These are phyloP conservation scores for Camponotus floridanus DNA, from an alignment of 1,140 invertebrate species.

Conservation along the genomic window DNA sequence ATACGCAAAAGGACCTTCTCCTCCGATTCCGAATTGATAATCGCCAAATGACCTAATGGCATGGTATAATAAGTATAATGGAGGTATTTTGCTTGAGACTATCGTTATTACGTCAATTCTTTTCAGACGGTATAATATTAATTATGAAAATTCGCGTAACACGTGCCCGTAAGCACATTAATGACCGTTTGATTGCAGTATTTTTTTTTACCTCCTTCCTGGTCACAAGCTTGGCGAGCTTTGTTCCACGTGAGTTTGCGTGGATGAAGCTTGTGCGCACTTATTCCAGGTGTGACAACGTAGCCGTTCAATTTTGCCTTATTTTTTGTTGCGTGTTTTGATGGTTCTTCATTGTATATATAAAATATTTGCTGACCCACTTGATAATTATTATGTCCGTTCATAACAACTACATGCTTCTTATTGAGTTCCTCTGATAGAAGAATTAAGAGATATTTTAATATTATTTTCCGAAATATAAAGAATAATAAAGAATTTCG, in stretches of 20 bases:
- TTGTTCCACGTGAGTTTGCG: constrained; percentile 42
- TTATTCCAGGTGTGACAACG: background rate
- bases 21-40: constrained; percentile 58
- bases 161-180: background rate
- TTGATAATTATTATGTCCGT: constrained; percentile 12
- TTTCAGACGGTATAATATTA: background rate
- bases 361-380: constrained; percentile 35
- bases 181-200: background rate
- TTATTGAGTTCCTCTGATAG: background rate
- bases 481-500: background rate
- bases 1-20: constrained; percentile 11
- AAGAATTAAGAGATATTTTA: background rate
- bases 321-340: no score
- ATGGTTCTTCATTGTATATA: background rate
- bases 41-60: constrained; percentile 63
- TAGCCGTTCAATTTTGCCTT: background rate
- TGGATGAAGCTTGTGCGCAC: constrained; percentile 40
- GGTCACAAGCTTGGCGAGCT: constrained; percentile 47
- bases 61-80: background rate
- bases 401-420: background rate
- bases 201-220: constrained; percentile 61
- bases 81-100: background rate
- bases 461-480: background rate
- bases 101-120: background rate
- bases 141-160: background rate